Evolutionary conservation across 2,113 vertebrate species (phyloP).

Genomic region (Pyxicephalus adspersus): DNA sequence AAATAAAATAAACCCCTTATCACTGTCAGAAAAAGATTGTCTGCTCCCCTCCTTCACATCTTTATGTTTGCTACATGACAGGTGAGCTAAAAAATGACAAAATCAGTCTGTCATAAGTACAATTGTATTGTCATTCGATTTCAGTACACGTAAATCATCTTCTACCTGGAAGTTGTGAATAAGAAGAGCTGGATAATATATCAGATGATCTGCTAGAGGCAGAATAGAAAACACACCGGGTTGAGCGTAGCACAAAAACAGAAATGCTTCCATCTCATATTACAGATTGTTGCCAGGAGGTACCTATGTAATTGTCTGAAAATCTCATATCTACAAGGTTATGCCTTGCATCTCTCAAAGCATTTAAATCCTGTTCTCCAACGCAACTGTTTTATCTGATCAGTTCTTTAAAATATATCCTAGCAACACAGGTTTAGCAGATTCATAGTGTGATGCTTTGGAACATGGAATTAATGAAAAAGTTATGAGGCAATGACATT

Average conservation of each 20-base stretch:
- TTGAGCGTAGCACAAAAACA: not conserved
- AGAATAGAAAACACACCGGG: constrained; percentile 7
- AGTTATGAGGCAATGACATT: too few relatives aligned
- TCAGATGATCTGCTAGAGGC: constrained; percentile 16
- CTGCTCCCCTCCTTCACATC: too few relatives aligned
- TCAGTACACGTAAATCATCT: not conserved
- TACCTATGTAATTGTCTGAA: constrained; percentile 26
- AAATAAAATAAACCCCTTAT: too few relatives aligned
- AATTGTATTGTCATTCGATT: constrained; percentile 15
- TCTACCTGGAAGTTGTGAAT: constrained; percentile 4
- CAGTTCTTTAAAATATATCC: not conserved
- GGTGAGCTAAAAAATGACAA: too few relatives aligned
- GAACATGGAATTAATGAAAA: not conserved
- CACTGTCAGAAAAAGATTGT: too few relatives aligned
- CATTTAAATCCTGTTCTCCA: constrained; percentile 8
- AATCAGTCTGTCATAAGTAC: constrained; percentile 5
- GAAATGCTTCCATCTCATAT: constrained; percentile 12
- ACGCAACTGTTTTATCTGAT: not conserved
- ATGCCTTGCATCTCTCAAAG: not conserved
- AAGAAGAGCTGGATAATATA: constrained; percentile 1
- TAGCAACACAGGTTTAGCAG: not conserved
- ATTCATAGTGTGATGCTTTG: not conserved
- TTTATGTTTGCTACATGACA: too few relatives aligned
- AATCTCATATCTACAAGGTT: constrained; percentile 23
- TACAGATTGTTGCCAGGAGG: constrained; percentile 44